Percentiles rank a stretch among this genome's conserved stretches.
Conservation (phyloP, 2,888 invertebrate genomes). For the Dolichopus griseipennis region DNA sequence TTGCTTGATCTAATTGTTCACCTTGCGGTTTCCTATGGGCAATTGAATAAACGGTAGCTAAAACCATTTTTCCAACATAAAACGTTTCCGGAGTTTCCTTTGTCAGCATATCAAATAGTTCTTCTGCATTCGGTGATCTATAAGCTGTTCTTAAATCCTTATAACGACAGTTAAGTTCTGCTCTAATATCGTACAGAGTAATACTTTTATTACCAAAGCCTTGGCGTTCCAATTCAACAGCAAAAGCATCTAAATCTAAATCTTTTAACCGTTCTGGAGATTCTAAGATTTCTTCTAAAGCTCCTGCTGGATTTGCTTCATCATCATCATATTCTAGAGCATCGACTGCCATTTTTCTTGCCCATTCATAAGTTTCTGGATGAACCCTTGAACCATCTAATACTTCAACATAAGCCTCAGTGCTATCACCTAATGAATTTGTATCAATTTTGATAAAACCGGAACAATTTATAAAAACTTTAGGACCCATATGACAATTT, state of each 20-base stretch:
- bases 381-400: constrained; percentile 96
- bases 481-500: constrained; percentile 93
- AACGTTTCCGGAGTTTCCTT: constrained; percentile 94
- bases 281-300: constrained; percentile 93
- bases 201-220: constrained; percentile 84
- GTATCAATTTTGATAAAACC: constrained; percentile 99
- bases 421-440: constrained; percentile 85
- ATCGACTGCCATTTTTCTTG: constrained; percentile 99
- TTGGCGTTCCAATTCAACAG: constrained; percentile 90
- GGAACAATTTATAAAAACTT: constrained; percentile 97
- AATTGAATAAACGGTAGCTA: constrained; percentile 72
- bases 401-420: constrained; percentile 91
- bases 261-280: constrained; percentile 90
- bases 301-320: constrained; percentile 92
- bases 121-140: constrained; percentile 71
- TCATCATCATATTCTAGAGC: constrained; percentile 97
- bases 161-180: constrained; percentile 88
- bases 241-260: constrained; percentile 95
- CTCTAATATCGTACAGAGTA: constrained; percentile 92
- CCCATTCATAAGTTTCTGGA: constrained; percentile 99
- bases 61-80: constrained; percentile 77
- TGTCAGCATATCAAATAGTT: constrained; percentile 88
- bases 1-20: constrained; percentile 90
- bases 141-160: constrained; percentile 79
- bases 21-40: constrained; percentile 81